Conservation (phyloP, 2,797 vertebrate genomes). For the Manis pentadactyla region DNA sequence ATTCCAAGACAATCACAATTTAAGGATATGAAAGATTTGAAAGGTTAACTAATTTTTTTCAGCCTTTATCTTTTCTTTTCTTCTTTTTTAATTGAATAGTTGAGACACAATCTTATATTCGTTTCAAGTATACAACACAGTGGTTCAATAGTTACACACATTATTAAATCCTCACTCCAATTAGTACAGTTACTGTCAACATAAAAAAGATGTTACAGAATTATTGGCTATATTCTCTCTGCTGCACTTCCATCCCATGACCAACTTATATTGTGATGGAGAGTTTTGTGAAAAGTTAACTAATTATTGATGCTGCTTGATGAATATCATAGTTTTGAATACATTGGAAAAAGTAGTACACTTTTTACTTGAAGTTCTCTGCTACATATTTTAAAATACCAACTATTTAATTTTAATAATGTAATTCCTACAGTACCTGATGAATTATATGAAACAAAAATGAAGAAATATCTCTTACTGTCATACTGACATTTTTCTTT, state of each 20-base stretch:
- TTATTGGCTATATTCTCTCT: too few relatives aligned
- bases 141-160: too few relatives aligned
- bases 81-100: too few relatives aligned
- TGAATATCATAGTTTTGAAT: background rate
- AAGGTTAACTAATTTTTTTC: background rate
- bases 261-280: too few relatives aligned
- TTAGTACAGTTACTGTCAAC: too few relatives aligned
- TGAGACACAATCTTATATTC: too few relatives aligned
- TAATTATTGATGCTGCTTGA: background rate
- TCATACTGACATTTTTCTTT: background rate
- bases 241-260: too few relatives aligned
- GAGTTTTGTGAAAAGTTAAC: background rate
- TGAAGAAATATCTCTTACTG: conserved; percentile 1
- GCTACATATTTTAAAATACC: background rate
- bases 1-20: background rate
- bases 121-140: too few relatives aligned
- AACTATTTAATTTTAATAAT: background rate
- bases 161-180: too few relatives aligned
- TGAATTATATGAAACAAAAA: conserved; percentile 3
- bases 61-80: too few relatives aligned
- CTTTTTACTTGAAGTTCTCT: background rate
- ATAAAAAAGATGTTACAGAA: too few relatives aligned
- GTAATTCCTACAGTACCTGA: background rate
- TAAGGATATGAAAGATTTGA: background rate
- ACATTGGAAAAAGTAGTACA: background rate